Evolutionary conservation across 2,797 vertebrate species (phyloP).

Genomic region (Threskiornis aethiopicus): DNA sequence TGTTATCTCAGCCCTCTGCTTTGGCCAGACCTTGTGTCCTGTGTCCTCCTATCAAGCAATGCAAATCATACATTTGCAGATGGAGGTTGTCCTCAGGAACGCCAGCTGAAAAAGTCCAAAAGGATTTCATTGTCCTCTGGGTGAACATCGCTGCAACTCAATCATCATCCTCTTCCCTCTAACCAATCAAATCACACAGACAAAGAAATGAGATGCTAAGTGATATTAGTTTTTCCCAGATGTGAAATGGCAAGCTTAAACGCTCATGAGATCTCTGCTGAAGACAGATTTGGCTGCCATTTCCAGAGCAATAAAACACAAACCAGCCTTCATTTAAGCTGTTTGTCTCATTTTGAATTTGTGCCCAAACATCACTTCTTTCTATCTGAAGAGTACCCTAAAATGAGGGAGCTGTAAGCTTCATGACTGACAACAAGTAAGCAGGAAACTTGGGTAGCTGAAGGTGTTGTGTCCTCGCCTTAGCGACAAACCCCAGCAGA

Average conservation of each 20-base stretch:
- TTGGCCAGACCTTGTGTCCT: not conserved
- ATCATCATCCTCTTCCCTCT: not conserved
- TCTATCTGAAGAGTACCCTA: not conserved
- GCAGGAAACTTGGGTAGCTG: not conserved
- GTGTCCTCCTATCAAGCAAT: not conserved
- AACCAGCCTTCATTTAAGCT: slow-evolving; percentile 5
- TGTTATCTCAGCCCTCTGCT: not conserved
- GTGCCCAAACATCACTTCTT: not conserved
- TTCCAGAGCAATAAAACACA: not conserved
- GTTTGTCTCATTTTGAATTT: not conserved
- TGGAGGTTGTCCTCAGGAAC: not conserved
- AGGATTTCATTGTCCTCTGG: not conserved
- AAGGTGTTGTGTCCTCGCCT: not conserved
- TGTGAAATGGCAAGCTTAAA: not conserved
- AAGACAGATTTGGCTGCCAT: not conserved
- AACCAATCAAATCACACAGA: not conserved
- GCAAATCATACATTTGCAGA: not conserved
- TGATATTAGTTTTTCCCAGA: not conserved
- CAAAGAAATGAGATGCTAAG: not conserved
- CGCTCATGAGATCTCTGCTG: not conserved
- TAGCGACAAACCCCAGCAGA: not conserved
- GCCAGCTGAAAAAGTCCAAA: not conserved
- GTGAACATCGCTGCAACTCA: not conserved
- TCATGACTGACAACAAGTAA: not conserved
- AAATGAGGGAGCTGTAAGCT: not conserved